Evolutionary conservation across 1,140 invertebrate species (phyloP).

Genomic region (Wiebesia pumilae): DNA sequence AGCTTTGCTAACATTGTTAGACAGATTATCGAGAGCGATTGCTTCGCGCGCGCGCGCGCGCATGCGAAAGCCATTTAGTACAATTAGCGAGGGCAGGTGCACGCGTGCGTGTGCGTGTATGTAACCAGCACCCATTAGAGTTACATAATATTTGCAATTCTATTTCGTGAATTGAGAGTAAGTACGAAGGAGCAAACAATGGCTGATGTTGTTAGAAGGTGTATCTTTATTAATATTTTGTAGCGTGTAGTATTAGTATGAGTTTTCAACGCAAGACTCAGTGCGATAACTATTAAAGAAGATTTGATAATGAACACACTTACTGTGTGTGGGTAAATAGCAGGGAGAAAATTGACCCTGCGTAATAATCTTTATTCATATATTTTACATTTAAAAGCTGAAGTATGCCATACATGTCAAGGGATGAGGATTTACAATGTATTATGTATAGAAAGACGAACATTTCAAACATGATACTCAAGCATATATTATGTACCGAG

Average conservation of each 20-base stretch:
- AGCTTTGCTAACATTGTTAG: conserved; percentile 51
- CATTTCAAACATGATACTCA: neutral
- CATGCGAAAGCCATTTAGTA: conserved; percentile 42
- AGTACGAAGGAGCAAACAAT: neutral
- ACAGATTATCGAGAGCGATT: conserved; percentile 40
- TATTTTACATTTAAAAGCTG: conserved; percentile 22
- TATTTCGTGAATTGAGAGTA: conserved; percentile 7
- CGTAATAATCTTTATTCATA: neutral
- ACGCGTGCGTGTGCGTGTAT: neutral
- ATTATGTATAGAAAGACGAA: neutral
- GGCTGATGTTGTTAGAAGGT: neutral
- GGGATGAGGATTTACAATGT: neutral
- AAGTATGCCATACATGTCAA: neutral
- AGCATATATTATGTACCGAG: neutral
- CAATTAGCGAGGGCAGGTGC: conserved; percentile 24
- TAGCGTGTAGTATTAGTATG: neutral
- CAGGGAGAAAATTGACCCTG: neutral
- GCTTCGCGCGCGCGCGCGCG: neutral
- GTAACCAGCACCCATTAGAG: conserved; percentile 8
- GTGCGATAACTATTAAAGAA: neutral
- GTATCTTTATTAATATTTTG: conserved; percentile 39
- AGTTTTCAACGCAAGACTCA: conserved; percentile 4
- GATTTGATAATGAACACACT: neutral
- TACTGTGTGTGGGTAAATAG: neutral
- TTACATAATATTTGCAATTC: conserved; percentile 50